Conservation (phyloP, 1,140 invertebrate genomes). For the Megalonaias nervosa region DNA sequence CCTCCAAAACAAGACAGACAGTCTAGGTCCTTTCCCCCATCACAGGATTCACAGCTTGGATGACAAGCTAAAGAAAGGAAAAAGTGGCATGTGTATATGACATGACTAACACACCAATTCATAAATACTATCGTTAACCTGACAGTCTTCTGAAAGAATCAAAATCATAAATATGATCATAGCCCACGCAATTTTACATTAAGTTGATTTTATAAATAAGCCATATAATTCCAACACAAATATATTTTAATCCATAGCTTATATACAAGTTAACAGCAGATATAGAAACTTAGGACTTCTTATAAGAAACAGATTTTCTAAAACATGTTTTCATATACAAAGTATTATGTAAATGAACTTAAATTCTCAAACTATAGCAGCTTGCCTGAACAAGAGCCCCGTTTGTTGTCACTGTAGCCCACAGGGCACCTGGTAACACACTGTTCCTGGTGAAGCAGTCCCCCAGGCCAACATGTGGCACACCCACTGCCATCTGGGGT, state of each 20-base stretch:
- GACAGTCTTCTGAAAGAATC: not conserved
- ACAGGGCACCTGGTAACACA: slow-evolving; percentile 29
- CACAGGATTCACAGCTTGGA: slow-evolving; percentile 28
- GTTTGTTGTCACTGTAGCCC: slow-evolving; percentile 27
- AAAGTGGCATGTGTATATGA: not conserved
- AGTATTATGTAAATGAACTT: no score
- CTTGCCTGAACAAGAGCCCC: slow-evolving; percentile 31
- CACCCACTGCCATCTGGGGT: slow-evolving; percentile 28
- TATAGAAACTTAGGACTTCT: no score
- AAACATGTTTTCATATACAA: no score
- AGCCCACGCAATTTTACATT: no score
- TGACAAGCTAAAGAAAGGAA: slow-evolving; percentile 22
- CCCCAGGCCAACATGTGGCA: slow-evolving; percentile 35
- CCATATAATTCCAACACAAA: no score
- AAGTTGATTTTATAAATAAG: no score
- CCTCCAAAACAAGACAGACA: slow-evolving; percentile 30
- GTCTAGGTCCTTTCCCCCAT: slow-evolving; percentile 22
- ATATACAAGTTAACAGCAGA: no score
- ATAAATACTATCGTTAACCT: not conserved
- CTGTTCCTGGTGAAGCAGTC: slow-evolving; percentile 23
- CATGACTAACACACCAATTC: not conserved
- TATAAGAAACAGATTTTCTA: no score
- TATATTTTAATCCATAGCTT: no score
- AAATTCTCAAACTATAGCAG: not conserved
- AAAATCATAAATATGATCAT: no score